Base-by-base conservation (phyloP, 1,140 invertebrate species). In the Drosophila miranda region DNA sequence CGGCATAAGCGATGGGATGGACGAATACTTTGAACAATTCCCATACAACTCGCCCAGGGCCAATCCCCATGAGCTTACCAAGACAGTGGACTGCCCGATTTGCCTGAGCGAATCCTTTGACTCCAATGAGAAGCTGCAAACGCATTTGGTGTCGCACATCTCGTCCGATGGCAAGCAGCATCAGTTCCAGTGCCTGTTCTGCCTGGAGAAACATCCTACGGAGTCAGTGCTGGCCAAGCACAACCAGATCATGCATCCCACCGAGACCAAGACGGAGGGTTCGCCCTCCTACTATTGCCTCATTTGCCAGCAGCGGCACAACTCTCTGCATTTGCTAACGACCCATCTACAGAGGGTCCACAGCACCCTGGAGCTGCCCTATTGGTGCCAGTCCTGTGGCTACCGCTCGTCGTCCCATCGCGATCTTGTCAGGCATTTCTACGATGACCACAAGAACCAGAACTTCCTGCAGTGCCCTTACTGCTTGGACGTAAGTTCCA, bases 341-440 rank as follows among this genome's bases (percentile, higher is more conserved):
- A 93, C 94, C 69, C 96, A 97, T 90, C 93, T 97, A 92, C 94
- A 95, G 61, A 94, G 93, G 60, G 94, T 93, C 64, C 96, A 97
- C 91, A 92, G 93, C 61, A 94, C 94, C 21, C 92, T 94, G 4
- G 96, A 97, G 90, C 93, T 97, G 90, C 96, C 96, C 1, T 97
- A 97, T 89, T 91, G 92, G 41, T 97, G 96, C 87, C 94, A 94
- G 26, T 93, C 93, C 26, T 97, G 96, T 78, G 91, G 92, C 49
- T 96, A 95, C 90, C 93, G 95, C 42, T 93, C 94, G 13, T 97
- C 96, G 7, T 94, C 95, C 59, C 96, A 96, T 88, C 94, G 94
- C 63, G 92, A 94, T 68, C 91, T 94, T 19, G 93, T 96, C 46
- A 93, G 96, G 81, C 96, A 97, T 91, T 96, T 94, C 84, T 94